These are phyloP conservation scores for Geopemphigus sp. DNA, from an alignment of 1,140 invertebrate genomes.

Conservation along the genomic window DNA sequence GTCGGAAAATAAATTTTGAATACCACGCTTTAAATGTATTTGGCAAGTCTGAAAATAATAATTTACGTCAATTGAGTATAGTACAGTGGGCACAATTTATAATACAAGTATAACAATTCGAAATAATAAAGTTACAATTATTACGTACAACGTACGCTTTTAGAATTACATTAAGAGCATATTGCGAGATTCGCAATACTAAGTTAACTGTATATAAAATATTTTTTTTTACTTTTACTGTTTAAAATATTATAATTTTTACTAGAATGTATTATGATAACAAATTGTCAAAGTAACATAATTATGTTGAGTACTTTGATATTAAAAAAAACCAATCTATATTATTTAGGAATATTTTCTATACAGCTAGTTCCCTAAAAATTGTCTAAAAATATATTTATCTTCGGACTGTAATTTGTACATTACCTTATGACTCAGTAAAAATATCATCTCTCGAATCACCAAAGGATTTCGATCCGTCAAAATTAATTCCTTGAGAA, in stretches of 20 bases:
- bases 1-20: not conserved
- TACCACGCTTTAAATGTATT: slow-evolving; percentile 14
- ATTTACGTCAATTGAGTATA: too few relatives aligned
- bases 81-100: too few relatives aligned
- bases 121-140: too few relatives aligned
- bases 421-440: slow-evolving; percentile 27
- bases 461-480: not conserved
- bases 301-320: too few relatives aligned
- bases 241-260: too few relatives aligned
- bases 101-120: too few relatives aligned
- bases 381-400: too few relatives aligned
- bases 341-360: too few relatives aligned
- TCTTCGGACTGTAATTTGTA: not conserved
- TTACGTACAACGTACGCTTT: not conserved
- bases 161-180: not conserved
- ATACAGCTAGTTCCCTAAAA: too few relatives aligned
- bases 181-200: not conserved
- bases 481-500: not conserved
- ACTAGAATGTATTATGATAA: too few relatives aligned
- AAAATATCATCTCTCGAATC: slow-evolving; percentile 30
- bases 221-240: not conserved
- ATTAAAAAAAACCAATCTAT: too few relatives aligned
- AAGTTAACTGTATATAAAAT: not conserved
- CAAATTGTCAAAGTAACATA: too few relatives aligned
- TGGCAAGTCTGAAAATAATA: slow-evolving; percentile 18